Base-by-base conservation (phyloP, 2,888 invertebrate species). In the Cerastis leucographa region DNA sequence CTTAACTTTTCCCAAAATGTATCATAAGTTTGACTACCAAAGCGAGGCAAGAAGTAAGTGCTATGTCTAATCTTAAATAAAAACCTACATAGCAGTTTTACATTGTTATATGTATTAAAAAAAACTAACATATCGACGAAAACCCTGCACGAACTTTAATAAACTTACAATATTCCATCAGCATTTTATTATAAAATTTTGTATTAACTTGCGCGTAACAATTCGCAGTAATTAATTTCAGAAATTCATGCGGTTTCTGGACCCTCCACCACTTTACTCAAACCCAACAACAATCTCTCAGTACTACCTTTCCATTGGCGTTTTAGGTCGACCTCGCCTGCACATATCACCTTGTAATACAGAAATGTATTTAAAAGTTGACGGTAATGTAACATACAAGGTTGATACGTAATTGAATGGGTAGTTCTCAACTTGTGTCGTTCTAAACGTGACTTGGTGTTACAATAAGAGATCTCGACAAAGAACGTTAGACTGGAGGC, bases 391-490 rank as follows among this genome's bases (percentile, higher is more conserved):
- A 9, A n/a, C 19, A 12, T n/a, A 42, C 12, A 49, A 22, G 14
- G 17, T 11, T 14, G 11, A 46, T 0, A 17, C 35, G 59, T 54
- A 61, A 73, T 83, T 29, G 49, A 76, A 64, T 62, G 49, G 59
- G 70, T 83, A 64, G 54, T 59, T 11, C 49, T 17, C 42, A 61
- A 59, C 62, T 77, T 61, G 59, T 19, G 72, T 35, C 59, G 56
- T 71, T 77, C 44, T n/a, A 68, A 83, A 86, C 87, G 83, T 83
- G 87, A 84, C 83, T 78, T 61, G 80, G 49, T 35, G 7, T 6
- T 44, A 83, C 59, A 78, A 70, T 62, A 51, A n/a, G 59, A 42
- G 51, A 35, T 83, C 49, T 70, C 11, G 2, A 71, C 35, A 59
- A 66, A 40, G 59, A 56, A 54, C 29, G 4, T n/a, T 59, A 61